phyloP scores from a whole-genome alignment of 2,888 invertebrate genomes.

The Julus scandinavius region DNA sequence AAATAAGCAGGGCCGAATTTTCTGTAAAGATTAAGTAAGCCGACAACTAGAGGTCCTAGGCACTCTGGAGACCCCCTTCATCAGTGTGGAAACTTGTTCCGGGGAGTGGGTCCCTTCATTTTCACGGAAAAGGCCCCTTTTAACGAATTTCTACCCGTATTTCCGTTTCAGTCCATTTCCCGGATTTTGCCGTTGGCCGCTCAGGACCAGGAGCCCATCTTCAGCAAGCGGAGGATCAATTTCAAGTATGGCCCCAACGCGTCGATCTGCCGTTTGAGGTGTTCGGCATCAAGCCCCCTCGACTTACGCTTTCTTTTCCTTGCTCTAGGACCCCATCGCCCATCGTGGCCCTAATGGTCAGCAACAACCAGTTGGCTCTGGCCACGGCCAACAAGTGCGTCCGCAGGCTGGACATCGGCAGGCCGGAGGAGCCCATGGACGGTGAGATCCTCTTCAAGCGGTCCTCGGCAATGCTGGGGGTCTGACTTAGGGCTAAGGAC shows the following conservation, averaged over 20 bases:
- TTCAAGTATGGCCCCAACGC: conserved; percentile 37
- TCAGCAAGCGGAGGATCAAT: conserved; percentile 74
- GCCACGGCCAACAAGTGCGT: conserved; percentile 85
- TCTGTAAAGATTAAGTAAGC: too few species aligned
- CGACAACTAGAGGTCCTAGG: too few species aligned
- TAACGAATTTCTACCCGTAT: too few species aligned
- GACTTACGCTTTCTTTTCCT: conserved; percentile 23
- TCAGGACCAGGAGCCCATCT: conserved; percentile 81
- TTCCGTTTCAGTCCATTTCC: conserved; percentile 9
- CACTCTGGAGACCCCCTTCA: too few species aligned
- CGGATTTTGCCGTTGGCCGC: conserved; percentile 60
- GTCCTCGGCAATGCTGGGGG: too few species aligned
- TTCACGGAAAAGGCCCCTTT: too few species aligned
- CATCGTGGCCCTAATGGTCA: conserved; percentile 82
- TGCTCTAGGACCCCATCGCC: conserved; percentile 78
- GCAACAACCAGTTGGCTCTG: conserved; percentile 84
- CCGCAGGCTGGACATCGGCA: conserved; percentile 82
- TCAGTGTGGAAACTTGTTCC: too few species aligned
- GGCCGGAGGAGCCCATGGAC: conserved; percentile 77
- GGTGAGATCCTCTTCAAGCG: too few species aligned
- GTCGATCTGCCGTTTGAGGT: not conserved
- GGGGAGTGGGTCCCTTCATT: too few species aligned
- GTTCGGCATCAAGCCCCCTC: not conserved
- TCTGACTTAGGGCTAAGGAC: too few species aligned
- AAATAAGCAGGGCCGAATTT: too few species aligned